phyloP scores from a whole-genome alignment of 2,113 vertebrate genomes.

The Eudyptes chrysolophus region DNA sequence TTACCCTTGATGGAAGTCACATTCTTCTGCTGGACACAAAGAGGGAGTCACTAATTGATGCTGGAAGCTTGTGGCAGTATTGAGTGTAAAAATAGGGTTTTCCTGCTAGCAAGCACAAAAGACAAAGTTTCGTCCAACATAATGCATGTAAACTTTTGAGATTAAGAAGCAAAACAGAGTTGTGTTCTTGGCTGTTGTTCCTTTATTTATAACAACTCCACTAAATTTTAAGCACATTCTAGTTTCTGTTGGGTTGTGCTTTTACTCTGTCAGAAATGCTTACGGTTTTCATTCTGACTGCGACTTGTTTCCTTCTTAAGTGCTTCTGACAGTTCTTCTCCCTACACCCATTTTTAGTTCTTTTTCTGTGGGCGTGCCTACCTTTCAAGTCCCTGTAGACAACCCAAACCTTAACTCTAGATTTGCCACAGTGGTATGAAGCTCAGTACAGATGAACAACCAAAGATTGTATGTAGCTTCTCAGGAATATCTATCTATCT shows the following conservation, averaged over 20 bases:
- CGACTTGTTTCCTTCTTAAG: neutral
- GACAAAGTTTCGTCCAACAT: neutral
- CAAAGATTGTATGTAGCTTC: neutral
- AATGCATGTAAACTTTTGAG: neutral
- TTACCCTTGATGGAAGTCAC: neutral
- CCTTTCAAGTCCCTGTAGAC: neutral
- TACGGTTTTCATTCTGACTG: neutral
- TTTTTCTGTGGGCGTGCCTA: neutral
- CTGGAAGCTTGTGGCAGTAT: neutral
- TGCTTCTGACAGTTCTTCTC: neutral
- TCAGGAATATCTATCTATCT: neutral
- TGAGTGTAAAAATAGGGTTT: neutral
- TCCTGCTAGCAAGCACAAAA: neutral
- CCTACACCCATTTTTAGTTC: neutral
- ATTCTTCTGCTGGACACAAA: neutral
- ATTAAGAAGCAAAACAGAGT: neutral
- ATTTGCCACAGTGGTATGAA: neutral
- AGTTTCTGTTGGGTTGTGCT: neutral
- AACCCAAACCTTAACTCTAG: neutral
- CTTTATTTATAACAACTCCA: neutral
- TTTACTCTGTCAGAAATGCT: neutral
- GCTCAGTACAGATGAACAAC: neutral
- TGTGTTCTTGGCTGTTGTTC: neutral
- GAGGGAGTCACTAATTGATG: neutral
- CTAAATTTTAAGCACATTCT: neutral